Conservation (phyloP, 1,140 invertebrate genomes). For the Cydia pomonella region DNA sequence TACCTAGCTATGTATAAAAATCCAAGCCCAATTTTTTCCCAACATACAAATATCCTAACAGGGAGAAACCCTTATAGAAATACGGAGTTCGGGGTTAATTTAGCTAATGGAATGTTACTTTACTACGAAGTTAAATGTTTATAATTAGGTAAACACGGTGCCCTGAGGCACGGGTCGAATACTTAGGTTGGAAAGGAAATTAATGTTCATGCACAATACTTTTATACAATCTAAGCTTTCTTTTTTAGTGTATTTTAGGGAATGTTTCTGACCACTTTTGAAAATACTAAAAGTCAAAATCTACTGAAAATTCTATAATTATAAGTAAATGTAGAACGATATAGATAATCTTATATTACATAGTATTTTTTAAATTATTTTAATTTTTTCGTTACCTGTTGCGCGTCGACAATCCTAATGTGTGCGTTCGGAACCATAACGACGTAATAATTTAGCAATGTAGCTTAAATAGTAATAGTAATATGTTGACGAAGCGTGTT, state of each 20-base stretch:
- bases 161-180: neutral
- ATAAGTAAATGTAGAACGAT: no score
- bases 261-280: neutral
- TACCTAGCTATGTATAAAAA: no score
- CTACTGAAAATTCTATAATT: no score
- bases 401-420: no score
- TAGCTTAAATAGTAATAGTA: no score
- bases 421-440: no score
- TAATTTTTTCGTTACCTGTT: no score
- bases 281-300: no score
- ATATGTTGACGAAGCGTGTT: no score
- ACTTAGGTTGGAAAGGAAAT: neutral
- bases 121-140: slow-evolving; percentile 25
- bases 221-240: neutral
- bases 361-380: no score
- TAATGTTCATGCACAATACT: neutral
- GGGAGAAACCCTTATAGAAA: neutral
- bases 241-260: neutral
- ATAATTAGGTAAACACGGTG: slow-evolving; percentile 21
- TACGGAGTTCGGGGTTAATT: slow-evolving; percentile 18
- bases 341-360: no score
- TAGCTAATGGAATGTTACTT: slow-evolving; percentile 23
- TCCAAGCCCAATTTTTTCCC: neutral
- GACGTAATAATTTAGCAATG: no score
- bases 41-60: neutral